Conservation (phyloP, 1,140 invertebrate genomes). For the Meloidogyne chitwoodi region DNA sequence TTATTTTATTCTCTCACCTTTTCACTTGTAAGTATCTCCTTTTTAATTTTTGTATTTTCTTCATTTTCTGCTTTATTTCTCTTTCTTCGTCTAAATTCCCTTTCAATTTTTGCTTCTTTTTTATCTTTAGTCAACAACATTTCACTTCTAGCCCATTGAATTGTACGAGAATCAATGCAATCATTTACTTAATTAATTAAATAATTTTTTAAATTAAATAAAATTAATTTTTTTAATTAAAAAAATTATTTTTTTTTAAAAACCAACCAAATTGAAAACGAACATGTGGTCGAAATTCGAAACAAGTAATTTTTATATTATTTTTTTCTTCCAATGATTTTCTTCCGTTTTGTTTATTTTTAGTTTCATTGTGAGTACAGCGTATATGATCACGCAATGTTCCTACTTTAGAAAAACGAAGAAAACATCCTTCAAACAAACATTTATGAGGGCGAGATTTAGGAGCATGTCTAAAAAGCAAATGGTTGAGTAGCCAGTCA, state of each 20-base stretch:
- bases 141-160: neutral
- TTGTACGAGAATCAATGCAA: neutral
- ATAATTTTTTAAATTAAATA: no score
- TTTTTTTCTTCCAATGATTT: neutral
- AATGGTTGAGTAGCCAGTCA: conserved; percentile 8
- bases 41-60: no score
- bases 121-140: neutral
- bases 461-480: conserved; percentile 1
- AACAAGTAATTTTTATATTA: neutral
- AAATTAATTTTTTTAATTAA: no score
- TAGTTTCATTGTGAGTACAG: neutral
- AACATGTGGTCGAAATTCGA: conserved; percentile 7
- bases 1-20: neutral
- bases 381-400: conserved; percentile 12
- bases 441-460: conserved; percentile 10
- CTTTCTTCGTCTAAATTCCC: no score
- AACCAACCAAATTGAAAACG: conserved; percentile 1
- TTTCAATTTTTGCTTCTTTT: neutral
- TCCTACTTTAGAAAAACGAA: neutral
- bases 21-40: no score
- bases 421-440: conserved; percentile 1
- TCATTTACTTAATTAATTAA: conserved; percentile 10
- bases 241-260: no score
- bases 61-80: no score
- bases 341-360: neutral